Base-by-base conservation (phyloP, 2,113 vertebrate genomes). In the Australoheros scitulus region DNA sequence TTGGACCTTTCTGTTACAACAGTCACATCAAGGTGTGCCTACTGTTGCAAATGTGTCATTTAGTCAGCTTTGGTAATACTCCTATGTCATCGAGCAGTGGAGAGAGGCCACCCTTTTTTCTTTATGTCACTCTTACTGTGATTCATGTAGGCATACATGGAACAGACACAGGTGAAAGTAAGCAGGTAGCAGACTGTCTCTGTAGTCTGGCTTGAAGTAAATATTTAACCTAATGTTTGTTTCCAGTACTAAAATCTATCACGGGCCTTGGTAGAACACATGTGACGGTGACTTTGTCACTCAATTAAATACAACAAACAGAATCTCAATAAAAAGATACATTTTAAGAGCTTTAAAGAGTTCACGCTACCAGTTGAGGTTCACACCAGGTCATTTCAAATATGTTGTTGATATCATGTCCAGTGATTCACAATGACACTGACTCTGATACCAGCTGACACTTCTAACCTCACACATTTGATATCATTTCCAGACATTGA, bases 171-270 rank as follows among this genome's bases (percentile, higher is more conserved):
- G n/a, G 47, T 29, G 41, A 80, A 72, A 87, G 11, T 77, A 15
- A 88, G 76, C 80, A 38, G 22, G 43, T 26, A 22, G 11, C 3
- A 32, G 20, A 47, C 11, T 61, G 14, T 81, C n/a, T 61, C 11
- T 76, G 32, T 18, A 50, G 18, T 29, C 17, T 3, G 0, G 8
- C n/a, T 60, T 1, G 1, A 52, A 50, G 79, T 91, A 63, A 93
- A 93, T 90, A 41, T 87, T 87, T 92, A 90, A 92, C 88, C 26
- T 4, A 1, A 7, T 75, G 85, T 92, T 93, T 89, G 82, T 61
- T 81, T 83, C 86, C 58, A 29, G 57, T 1, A 22, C 50, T 52
- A 1, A 68, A 72, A 26, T 38, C 34, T 9, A 24, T 2, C 18
- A 22, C 6, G 2, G 29, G 0, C 63, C 34, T n/a, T 17, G 20